Percentiles rank a stretch among this genome's conserved stretches.
These are phyloP conservation scores for Henricia sp. DNA, from an alignment of 53 echinoderm and acorn worm genomes.

Conservation along the genomic window DNA sequence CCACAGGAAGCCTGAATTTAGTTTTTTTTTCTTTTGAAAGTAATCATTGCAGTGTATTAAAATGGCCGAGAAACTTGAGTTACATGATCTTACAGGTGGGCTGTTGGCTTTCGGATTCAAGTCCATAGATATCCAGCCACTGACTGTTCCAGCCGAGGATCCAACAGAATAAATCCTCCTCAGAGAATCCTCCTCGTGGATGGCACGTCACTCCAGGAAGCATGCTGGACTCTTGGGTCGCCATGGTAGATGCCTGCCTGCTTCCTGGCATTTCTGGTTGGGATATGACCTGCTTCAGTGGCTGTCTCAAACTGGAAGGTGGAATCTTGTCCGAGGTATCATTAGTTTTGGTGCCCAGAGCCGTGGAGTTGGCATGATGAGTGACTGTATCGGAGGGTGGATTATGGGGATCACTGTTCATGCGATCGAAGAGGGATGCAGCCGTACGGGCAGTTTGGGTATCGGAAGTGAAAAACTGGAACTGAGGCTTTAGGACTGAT, in stretches of 20 bases:
- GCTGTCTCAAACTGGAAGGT: background rate
- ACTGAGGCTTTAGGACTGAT: background rate
- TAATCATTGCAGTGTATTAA: too few species aligned
- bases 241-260: background rate
- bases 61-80: too few species aligned
- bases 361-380: background rate
- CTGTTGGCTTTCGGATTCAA: background rate
- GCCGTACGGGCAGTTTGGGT: background rate
- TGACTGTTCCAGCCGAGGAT: slow-evolving; percentile 41
- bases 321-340: background rate
- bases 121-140: slow-evolving; percentile 44
- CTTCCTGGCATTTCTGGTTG: background rate
- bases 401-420: background rate
- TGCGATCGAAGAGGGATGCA: background rate
- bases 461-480: slow-evolving; percentile 52
- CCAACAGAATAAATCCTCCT: slow-evolving; percentile 30
- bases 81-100: slow-evolving; percentile 13
- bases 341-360: background rate
- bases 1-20: too few species aligned
- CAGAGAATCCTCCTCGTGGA: background rate
- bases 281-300: background rate
- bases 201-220: background rate
- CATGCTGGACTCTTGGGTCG: background rate
- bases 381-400: too few species aligned
- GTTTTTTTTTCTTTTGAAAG: too few species aligned